Conservation (phyloP, 2,797 vertebrate species). For the Pyrocephalus nanus region DNA sequence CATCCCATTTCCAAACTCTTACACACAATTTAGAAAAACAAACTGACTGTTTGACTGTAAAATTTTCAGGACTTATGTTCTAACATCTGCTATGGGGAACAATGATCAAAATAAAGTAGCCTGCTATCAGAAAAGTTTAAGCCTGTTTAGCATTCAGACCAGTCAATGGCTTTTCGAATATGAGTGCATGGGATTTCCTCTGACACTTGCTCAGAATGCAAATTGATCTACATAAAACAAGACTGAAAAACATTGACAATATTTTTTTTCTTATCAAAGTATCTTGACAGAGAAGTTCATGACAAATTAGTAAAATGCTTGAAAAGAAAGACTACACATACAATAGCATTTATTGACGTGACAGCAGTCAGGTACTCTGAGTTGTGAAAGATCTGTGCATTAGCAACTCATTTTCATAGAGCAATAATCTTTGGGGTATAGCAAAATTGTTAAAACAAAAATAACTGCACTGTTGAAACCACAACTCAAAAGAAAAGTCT, state of each 20-base stretch:
- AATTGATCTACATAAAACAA: neutral
- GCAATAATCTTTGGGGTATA: neutral
- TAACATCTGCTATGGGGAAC: conserved; percentile 9
- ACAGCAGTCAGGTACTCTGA: neutral
- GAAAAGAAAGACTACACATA: neutral
- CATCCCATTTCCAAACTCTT: neutral
- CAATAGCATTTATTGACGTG: neutral
- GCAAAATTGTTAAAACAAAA: neutral
- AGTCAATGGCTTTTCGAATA: neutral
- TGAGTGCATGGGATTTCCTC: neutral
- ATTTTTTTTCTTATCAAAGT: neutral
- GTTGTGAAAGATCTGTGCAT: neutral
- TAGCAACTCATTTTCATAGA: neutral
- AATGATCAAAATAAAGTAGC: conserved; percentile 25
- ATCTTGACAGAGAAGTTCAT: neutral
- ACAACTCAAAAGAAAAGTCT: neutral
- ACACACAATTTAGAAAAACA: conserved; percentile 1
- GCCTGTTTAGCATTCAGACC: neutral
- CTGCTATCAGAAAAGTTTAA: neutral
- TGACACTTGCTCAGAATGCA: neutral
- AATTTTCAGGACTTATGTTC: conserved; percentile 29
- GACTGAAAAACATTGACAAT: neutral
- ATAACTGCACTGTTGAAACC: neutral
- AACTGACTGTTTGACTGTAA: conserved; percentile 2
- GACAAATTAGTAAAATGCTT: neutral